These are phyloP conservation scores for Neuroterus valhalla DNA, from an alignment of 1,140 invertebrate genomes.

Conservation along the genomic window DNA sequence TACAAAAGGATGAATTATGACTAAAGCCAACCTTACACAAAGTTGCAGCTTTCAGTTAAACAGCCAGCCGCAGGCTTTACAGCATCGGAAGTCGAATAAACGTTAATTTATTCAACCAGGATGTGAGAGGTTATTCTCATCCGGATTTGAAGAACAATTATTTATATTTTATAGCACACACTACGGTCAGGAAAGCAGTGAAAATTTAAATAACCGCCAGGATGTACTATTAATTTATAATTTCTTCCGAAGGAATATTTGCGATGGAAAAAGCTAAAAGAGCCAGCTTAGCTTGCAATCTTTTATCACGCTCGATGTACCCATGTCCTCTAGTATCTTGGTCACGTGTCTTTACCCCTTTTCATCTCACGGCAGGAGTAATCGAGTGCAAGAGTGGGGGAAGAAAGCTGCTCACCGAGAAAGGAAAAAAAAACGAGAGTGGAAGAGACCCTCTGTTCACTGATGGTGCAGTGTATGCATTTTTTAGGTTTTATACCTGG, in stretches of 20 bases:
- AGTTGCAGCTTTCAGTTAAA: too few species aligned
- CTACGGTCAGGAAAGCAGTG: not conserved
- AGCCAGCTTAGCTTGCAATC: not conserved
- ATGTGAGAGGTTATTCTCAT: slow-evolving; percentile 1
- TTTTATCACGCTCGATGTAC: slow-evolving; percentile 25
- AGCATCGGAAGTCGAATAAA: slow-evolving; percentile 48
- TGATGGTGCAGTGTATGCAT: slow-evolving; percentile 45
- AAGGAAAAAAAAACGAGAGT: slow-evolving; percentile 8
- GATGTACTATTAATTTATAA: too few species aligned
- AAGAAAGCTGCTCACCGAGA: not conserved
- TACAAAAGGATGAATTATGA: too few species aligned
- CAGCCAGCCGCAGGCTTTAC: not conserved
- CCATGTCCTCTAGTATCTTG: slow-evolving; percentile 35
- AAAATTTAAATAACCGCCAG: too few species aligned
- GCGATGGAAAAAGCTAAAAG: too few species aligned
- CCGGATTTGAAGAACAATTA: not conserved
- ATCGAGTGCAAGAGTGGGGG: not conserved
- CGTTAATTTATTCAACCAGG: slow-evolving; percentile 51
- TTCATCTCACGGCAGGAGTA: not conserved
- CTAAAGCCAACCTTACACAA: too few species aligned
- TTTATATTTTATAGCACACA: slow-evolving; percentile 26
- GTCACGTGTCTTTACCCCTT: slow-evolving; percentile 22
- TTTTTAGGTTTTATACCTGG: slow-evolving; percentile 41
- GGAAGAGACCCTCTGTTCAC: slow-evolving; percentile 10
- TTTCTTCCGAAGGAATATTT: too few species aligned